Percentiles rank a stretch among this genome's conserved stretches.
Conservation (phyloP, 2,113 vertebrate genomes). For the Crotalus tigris region DNA sequence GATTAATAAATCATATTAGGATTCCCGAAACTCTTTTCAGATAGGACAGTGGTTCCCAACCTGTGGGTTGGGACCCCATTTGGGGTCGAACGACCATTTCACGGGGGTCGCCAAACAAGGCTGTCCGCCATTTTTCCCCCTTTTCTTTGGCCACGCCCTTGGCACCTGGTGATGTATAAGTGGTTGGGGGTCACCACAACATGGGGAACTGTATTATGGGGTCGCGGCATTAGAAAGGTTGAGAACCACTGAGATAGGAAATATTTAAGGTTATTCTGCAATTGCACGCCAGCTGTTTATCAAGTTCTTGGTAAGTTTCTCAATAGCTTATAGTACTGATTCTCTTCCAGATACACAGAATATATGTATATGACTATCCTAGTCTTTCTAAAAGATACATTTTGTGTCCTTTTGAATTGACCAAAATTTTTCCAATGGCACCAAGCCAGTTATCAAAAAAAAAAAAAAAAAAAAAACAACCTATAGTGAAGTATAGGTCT, state of each 20-base stretch:
- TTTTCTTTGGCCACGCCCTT: too few relatives aligned
- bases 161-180: too few relatives aligned
- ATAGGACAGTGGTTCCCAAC: too few relatives aligned
- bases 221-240: too few relatives aligned
- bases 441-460: background rate
- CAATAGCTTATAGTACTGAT: background rate
- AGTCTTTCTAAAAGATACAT: background rate
- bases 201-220: too few relatives aligned
- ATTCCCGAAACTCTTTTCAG: background rate
- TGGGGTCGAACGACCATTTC: too few relatives aligned
- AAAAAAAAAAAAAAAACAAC: too few relatives aligned
- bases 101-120: too few relatives aligned
- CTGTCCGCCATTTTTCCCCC: too few relatives aligned
- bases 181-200: too few relatives aligned
- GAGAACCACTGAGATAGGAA: background rate
- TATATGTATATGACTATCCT: background rate
- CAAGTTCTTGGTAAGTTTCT: background rate
- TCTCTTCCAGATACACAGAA: background rate
- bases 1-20: background rate
- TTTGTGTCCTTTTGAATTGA: background rate
- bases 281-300: background rate
- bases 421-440: background rate
- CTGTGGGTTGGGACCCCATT: too few relatives aligned
- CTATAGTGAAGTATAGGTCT: background rate
- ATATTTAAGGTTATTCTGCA: background rate